These are phyloP conservation scores for Nanger granti DNA, from an alignment of 2,113 vertebrate genomes.

Conservation along the genomic window DNA sequence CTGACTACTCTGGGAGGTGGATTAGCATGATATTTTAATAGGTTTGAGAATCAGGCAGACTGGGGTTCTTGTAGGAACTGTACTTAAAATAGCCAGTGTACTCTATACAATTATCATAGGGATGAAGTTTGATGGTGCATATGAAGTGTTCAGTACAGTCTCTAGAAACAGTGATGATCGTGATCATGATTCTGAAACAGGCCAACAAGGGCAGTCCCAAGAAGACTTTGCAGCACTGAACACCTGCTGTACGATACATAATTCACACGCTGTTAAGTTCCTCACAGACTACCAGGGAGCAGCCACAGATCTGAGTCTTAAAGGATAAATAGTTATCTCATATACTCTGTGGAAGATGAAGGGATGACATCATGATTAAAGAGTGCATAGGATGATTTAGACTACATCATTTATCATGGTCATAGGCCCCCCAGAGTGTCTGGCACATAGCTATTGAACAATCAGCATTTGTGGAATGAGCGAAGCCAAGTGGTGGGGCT, in stretches of 20 bases:
- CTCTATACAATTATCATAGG: not conserved
- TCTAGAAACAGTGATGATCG: not conserved
- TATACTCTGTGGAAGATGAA: not conserved
- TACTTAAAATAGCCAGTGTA: not conserved
- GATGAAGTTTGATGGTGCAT: not conserved
- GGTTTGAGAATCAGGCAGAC: not conserved
- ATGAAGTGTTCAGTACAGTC: not conserved
- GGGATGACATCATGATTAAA: not conserved
- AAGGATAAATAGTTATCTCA: not conserved
- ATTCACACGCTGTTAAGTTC: not conserved
- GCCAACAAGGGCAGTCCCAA: not conserved
- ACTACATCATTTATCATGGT: not conserved
- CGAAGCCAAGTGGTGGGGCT: not conserved
- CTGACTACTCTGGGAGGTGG: not conserved
- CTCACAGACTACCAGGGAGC: not conserved
- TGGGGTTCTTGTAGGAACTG: not conserved
- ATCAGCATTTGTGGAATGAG: not conserved
- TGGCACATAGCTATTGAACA: not conserved
- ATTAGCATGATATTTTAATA: not conserved
- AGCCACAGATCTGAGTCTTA: not conserved
- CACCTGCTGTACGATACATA: not conserved
- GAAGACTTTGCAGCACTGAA: not conserved
- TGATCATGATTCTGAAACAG: not conserved
- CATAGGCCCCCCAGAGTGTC: not conserved
- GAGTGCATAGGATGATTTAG: not conserved